Conservation (phyloP, 2,888 invertebrate species). For the Eupithecia centaureata region DNA sequence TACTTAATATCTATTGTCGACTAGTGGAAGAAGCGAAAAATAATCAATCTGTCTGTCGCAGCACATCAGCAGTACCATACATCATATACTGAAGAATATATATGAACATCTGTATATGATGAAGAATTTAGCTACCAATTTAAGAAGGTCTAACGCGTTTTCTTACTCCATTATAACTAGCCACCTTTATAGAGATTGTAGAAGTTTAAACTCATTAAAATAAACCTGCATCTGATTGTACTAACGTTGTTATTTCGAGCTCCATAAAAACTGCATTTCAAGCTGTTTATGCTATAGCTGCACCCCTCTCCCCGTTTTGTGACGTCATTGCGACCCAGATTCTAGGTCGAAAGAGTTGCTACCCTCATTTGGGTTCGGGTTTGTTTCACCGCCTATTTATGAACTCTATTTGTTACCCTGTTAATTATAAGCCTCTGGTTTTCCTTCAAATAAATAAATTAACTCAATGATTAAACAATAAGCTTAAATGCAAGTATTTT, state of each 20-base stretch:
- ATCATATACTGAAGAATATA: too few relatives aligned
- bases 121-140: not conserved
- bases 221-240: not conserved
- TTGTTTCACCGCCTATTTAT: not conserved
- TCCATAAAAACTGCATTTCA: slow-evolving; percentile 15
- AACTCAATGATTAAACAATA: too few relatives aligned
- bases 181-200: not conserved
- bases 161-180: not conserved
- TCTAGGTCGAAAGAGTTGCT: slow-evolving; percentile 31
- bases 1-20: too few relatives aligned
- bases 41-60: too few relatives aligned
- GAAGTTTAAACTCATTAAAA: too few relatives aligned
- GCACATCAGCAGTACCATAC: too few relatives aligned
- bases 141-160: not conserved
- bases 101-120: too few relatives aligned
- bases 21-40: too few relatives aligned
- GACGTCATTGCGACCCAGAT: slow-evolving; percentile 37
- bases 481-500: too few relatives aligned
- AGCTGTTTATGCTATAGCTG: slow-evolving; percentile 9
- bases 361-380: slow-evolving; percentile 25
- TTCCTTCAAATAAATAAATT: too few relatives aligned
- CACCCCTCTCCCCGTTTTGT: slow-evolving; percentile 20
- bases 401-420: too few relatives aligned
- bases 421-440: too few relatives aligned
- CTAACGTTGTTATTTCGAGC: not conserved